Evolutionary conservation across 1,140 invertebrate species (phyloP).

Genomic region (Solenopsis invicta): DNA sequence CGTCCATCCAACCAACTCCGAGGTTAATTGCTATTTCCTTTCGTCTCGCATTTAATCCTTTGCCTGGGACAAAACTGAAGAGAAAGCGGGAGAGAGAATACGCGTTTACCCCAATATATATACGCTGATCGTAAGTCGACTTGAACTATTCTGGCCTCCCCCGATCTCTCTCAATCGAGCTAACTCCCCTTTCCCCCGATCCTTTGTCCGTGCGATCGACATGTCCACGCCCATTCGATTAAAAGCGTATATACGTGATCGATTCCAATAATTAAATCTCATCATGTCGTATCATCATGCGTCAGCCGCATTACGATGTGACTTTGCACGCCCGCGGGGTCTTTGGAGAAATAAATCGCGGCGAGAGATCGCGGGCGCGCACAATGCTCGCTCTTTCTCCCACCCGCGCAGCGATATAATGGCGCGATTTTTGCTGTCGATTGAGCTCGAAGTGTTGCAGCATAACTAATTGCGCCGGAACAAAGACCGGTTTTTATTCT

Average conservation of each 20-base stretch:
- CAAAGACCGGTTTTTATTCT: conserved; percentile 53
- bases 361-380: conserved; percentile 39
- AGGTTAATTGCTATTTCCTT: conserved; percentile 79
- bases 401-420: conserved; percentile 29
- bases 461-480: conserved; percentile 53
- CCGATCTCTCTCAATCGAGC: conserved; percentile 14
- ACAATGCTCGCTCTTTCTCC: conserved; percentile 5
- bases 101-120: conserved; percentile 76
- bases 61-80: conserved; percentile 40
- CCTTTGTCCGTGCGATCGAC: conserved; percentile 80
- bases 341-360: conserved; percentile 56
- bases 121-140: conserved; percentile 73
- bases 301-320: conserved; percentile 55
- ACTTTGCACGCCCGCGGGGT: conserved; percentile 45
- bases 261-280: conserved; percentile 85
- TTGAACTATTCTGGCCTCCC: conserved; percentile 37
- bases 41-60: conserved; percentile 58
- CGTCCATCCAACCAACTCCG: conserved; percentile 61
- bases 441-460: conserved; percentile 45
- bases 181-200: conserved; percentile 46
- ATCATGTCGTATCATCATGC: conserved; percentile 57
- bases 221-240: conserved; percentile 82
- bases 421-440: conserved; percentile 47
- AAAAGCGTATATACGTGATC: conserved; percentile 81
- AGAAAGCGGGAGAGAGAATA: not conserved